phyloP scores from a whole-genome alignment of 2,113 vertebrate species.

The Tyrannus savana region DNA sequence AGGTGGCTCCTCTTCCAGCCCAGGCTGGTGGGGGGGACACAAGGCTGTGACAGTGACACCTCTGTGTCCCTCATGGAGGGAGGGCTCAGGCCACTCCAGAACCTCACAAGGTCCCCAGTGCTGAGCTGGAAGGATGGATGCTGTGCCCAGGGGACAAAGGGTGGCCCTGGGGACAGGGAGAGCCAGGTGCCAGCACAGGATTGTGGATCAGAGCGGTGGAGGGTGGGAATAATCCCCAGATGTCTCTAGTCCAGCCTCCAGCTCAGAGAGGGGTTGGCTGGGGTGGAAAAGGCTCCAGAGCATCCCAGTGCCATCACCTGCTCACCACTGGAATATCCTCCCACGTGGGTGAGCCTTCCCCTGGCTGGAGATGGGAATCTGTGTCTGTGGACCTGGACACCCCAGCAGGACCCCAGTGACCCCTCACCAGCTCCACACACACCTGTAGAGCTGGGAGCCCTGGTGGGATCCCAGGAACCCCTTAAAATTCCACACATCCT shows the following conservation, averaged over 20 bases:
- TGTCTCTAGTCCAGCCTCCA: not conserved
- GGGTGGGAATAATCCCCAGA: not conserved
- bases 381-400: not conserved
- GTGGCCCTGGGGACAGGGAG: not conserved
- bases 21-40: not conserved
- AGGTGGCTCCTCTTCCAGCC: not conserved
- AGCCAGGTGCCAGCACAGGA: not conserved
- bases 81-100: not conserved
- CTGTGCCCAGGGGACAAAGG: not conserved
- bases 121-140: not conserved
- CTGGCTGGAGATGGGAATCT: not conserved
- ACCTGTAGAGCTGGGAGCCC: rapidly evolving
- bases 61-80: not conserved
- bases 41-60: not conserved
- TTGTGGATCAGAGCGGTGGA: not conserved
- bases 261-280: not conserved
- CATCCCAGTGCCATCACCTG: not conserved
- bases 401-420: rapidly evolving
- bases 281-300: not conserved
- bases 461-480: not conserved
- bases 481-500: not conserved
- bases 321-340: not conserved
- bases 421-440: not conserved
- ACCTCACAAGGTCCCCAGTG: not conserved
- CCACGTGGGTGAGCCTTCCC: not conserved